Conservation (phyloP, 2,113 vertebrate species). For the Corythornis cristatus region DNA sequence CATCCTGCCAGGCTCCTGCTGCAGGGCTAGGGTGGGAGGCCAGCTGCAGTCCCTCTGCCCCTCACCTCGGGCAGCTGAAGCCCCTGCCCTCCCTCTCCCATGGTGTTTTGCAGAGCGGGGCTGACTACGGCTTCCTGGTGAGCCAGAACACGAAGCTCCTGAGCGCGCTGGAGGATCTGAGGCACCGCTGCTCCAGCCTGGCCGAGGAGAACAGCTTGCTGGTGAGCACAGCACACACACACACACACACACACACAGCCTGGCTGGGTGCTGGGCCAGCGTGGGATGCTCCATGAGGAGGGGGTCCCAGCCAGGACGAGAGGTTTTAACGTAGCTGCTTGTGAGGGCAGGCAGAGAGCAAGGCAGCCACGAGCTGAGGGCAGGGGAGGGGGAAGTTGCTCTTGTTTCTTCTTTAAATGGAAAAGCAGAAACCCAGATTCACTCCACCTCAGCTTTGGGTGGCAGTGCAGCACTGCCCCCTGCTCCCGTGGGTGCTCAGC, state of each 20-base stretch:
- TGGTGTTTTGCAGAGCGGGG: conserved; percentile 82
- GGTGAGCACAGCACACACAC: conserved; percentile 75
- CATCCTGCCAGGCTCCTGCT: not conserved
- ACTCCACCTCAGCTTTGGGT: not conserved
- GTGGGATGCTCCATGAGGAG: not conserved
- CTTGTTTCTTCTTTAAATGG: conserved; percentile 27
- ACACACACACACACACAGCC: too few relatives aligned
- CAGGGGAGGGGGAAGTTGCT: not conserved
- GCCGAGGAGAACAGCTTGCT: conserved; percentile 92
- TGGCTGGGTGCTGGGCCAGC: not conserved
- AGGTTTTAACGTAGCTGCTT: fast-evolving
- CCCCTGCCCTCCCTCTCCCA: not conserved
- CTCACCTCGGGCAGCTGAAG: fast-evolving
- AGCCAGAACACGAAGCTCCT: conserved; percentile 89
- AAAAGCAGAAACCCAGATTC: conserved; percentile 61
- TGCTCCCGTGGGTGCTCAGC: not conserved
- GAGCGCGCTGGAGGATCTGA: conserved; percentile 85
- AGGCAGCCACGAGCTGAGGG: not conserved
- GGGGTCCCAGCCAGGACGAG: not conserved
- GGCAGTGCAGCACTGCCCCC: conserved; percentile 8
- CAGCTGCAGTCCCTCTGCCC: not conserved
- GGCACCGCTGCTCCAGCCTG: conserved; percentile 86
- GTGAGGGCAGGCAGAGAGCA: not conserved
- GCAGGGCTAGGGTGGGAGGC: fast-evolving
- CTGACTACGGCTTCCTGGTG: conserved; percentile 81